phyloP scores from a whole-genome alignment of 2,113 vertebrate genomes.

The Pachycephala philippinensis region DNA sequence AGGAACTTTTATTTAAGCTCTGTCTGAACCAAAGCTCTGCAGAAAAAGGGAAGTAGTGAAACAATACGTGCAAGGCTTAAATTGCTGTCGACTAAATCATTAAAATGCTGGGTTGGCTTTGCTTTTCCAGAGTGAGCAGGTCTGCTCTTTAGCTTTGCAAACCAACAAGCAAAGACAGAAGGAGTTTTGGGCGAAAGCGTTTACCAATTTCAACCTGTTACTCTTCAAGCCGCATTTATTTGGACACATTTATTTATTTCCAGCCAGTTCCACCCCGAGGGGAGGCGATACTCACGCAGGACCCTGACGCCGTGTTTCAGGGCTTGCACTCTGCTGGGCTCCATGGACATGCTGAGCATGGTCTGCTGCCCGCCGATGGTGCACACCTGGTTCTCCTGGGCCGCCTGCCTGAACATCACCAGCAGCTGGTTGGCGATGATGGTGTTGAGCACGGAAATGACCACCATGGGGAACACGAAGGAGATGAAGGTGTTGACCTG shows the following conservation, averaged over 20 bases:
- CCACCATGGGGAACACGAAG: slow-evolving; percentile 89
- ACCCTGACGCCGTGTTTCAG: slow-evolving; percentile 91
- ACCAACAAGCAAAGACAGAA: not conserved
- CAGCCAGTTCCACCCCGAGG: rapidly evolving
- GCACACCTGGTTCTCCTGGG: slow-evolving; percentile 85
- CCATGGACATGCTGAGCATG: slow-evolving; percentile 83
- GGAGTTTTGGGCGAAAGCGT: not conserved
- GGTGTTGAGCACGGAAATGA: slow-evolving; percentile 89
- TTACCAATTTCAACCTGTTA: not conserved
- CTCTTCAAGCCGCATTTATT: rapidly evolving
- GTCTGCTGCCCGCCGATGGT: slow-evolving; percentile 80
- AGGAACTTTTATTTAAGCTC: not conserved
- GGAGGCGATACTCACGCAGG: slow-evolving; percentile 76
- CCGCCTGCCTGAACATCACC: slow-evolving; percentile 86
- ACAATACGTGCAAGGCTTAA: not conserved
- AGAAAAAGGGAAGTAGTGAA: not conserved
- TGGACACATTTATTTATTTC: rapidly evolving
- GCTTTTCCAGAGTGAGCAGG: not conserved
- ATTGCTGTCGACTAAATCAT: not conserved
- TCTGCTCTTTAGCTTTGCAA: not conserved
- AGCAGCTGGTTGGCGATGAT: slow-evolving; percentile 94
- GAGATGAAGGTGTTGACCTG: slow-evolving; percentile 92
- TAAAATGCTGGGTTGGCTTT: not conserved
- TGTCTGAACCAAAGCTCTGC: not conserved
- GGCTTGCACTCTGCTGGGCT: slow-evolving; percentile 88